Base-by-base conservation (phyloP, 2,113 vertebrate genomes). In the Atractosteus spatula region DNA sequence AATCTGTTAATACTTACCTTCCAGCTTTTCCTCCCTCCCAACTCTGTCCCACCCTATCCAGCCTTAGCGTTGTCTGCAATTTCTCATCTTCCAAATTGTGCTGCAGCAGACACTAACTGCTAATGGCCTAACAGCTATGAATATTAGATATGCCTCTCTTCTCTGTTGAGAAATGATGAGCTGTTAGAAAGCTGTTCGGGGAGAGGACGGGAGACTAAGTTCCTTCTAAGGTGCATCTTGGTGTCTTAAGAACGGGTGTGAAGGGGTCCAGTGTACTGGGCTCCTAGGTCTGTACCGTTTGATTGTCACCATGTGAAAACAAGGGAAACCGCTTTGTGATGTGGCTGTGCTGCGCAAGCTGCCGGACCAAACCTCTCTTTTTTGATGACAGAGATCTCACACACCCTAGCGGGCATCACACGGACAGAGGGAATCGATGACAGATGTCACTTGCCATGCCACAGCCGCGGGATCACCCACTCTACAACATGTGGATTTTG, bases 71-170 rank as follows among this genome's bases (percentile, higher is more conserved):
- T 2, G 42, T 41, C 63, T 16, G 64, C 10, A 13, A n/a, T 41
- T 45, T 68, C 71, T 65, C 64, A 42, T 55, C 74, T 64, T 42
- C 56, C 63, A 47, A 51, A 54, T 67, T 66, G 61, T 55, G 29
- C 54, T 65, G 62, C 79, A 80, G 77, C 80, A 84, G 79, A 87
- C 82, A 81, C 78, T 78, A 75, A 81, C 77, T 79, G 82, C 83
- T 91, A 90, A 90, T 89, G 89, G 87, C 78, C 83, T 83, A 78
- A 70, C 76, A 77, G 81, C 84, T 83, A 91, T 91, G 85, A 92
- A 90, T 91, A 92, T 92, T 91, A 90, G 87, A 91, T 90, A 88
- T 75, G 86, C 88, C 89, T 92, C 86, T 88, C 84, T 82, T 80
- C 44, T 10, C n/a, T 73, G 64, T 16, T 12, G 74, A 83, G 84